Evolutionary conservation across 2,888 invertebrate species (phyloP), one percentile per base, ranked within the genome.

Genomic region (Taenaris catops): DNA sequence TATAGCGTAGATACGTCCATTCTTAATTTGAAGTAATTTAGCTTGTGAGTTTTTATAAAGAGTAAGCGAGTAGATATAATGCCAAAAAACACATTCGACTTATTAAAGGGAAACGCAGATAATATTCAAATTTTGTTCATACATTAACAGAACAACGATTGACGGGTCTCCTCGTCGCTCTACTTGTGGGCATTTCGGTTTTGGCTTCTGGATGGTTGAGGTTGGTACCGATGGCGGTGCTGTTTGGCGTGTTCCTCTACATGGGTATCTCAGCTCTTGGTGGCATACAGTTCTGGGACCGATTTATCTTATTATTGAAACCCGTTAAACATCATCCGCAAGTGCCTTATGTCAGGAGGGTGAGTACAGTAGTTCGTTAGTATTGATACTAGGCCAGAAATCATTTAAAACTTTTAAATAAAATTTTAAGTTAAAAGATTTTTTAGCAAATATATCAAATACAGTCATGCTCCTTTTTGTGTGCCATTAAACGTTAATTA

Each of bases 201-300:
- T 79, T 95, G 33, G 94, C 96, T 89, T 91, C 95, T 1, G 89
- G 93, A 3, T 86, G 95, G 40, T 83, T 98, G 34, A 88, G 93
- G 11, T 88, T 93, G 34, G 95, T 99, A 43, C 98, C 99, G 0
- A 94, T 98, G 91, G 93, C 98, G n/a, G 97, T 98, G 32, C 89
- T 99, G 9, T 96, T 98, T 66, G 99, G 99, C 9, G 96, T 99
- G 12, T 99, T 99, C 84, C 91, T 99, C 8, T 97, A 97, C 81
- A 96, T 96, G 96, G 99, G 99, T 34, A 92, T 98, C 45, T 96
- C 97, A 0, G 96, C 97, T 2, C 94, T 97, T 54, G 94, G 93
- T 55, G 97, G 97, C 41, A 96, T 98, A 9, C 97, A 98, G 76
- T 91, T 99, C 66, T 96, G 97, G 75, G 96, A 98, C 57, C 89